A percentile compares a stretch with the other conserved stretches of the same genome.
Evolutionary conservation across 2,888 invertebrate genomes (phyloP).

Genomic region (Platynereis dumerilii): DNA sequence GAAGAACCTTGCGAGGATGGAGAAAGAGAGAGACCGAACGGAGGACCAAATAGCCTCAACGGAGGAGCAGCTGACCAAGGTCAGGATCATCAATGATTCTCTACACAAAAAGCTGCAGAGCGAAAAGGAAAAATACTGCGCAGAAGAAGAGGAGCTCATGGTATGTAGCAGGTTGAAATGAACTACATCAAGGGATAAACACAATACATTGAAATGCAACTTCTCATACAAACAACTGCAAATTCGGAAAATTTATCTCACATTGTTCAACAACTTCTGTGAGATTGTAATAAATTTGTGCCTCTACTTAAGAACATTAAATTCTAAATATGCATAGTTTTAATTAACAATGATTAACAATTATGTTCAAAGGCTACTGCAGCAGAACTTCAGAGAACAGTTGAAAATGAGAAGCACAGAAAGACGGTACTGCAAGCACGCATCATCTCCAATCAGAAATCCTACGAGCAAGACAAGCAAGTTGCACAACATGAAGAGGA

Average conservation of each 20-base stretch:
- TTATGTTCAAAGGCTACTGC: slow-evolving; percentile 46
- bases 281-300: too few relatives aligned
- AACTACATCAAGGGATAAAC: too few relatives aligned
- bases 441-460: slow-evolving; percentile 51
- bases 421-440: slow-evolving; percentile 52
- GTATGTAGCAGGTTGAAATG: too few relatives aligned
- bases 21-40: slow-evolving; percentile 50
- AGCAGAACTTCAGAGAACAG: slow-evolving; percentile 52
- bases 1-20: slow-evolving; percentile 54
- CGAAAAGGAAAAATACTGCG: slow-evolving; percentile 53
- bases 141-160: slow-evolving; percentile 54
- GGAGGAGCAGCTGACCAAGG: slow-evolving; percentile 49
- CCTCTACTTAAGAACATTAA: not conserved
- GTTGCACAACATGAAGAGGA: slow-evolving; percentile 27
- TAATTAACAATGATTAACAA: too few relatives aligned
- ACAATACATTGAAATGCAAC: too few relatives aligned
- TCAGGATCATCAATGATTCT: slow-evolving; percentile 44
- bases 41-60: slow-evolving; percentile 47
- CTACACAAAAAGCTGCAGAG: slow-evolving; percentile 48
- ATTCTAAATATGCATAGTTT: too few relatives aligned
- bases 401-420: slow-evolving; percentile 60
- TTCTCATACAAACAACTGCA: too few relatives aligned
- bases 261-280: too few relatives aligned
- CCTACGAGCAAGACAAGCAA: slow-evolving; percentile 31
- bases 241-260: too few relatives aligned